phyloP scores from a whole-genome alignment of 2,888 invertebrate species.

The Tortricodes alternella region DNA sequence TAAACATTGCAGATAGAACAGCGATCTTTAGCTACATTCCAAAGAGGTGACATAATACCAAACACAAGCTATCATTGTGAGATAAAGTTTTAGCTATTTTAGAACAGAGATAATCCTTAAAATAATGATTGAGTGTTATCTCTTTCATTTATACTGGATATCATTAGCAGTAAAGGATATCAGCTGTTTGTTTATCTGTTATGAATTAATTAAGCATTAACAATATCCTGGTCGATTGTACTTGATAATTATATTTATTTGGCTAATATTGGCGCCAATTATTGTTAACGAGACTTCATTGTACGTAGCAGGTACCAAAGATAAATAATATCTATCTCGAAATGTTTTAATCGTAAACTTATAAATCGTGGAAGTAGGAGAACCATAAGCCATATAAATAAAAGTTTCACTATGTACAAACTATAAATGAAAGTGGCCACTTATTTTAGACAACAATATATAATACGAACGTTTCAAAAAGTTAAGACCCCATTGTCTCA shows the following conservation, averaged over 20 bases:
- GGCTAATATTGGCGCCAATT: no score
- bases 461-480: conserved; percentile 4
- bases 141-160: not conserved
- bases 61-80: conserved; percentile 20
- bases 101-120: conserved; percentile 15
- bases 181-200: not conserved
- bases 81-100: conserved; percentile 12
- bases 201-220: not conserved
- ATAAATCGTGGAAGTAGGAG: no score
- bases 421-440: no score
- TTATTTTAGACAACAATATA: conserved; percentile 12
- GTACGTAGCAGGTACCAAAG: no score
- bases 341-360: no score
- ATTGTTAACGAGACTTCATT: no score
- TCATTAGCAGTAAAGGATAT: not conserved
- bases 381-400: no score
- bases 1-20: conserved; percentile 9
- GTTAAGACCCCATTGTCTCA: conserved; percentile 24
- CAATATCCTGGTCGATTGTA: conserved; percentile 1
- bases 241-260: no score
- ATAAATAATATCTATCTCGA: no score
- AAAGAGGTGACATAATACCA: conserved; percentile 9
- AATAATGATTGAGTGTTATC: conserved; percentile 9
- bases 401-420: no score
- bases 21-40: conserved; percentile 15